Evolutionary conservation across 2,113 vertebrate species (phyloP), one percentile per base, ranked within the genome.

Genomic region (Chelonoidis abingdonii): DNA sequence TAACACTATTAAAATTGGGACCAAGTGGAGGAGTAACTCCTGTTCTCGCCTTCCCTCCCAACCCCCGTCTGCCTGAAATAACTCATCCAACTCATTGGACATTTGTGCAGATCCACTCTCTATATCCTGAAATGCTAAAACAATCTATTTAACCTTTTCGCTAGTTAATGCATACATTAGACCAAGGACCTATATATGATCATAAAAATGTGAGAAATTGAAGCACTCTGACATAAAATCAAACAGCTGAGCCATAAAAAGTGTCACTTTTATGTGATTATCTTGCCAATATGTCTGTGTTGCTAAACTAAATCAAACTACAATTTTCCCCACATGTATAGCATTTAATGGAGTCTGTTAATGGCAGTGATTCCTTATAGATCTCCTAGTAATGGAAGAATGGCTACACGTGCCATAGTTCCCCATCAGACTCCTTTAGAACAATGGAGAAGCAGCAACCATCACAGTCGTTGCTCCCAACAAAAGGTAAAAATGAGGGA

Each of bases 191-290:
- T 98, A 98, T 97, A 97, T 96, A 89, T 94, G 97, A 96, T 97
- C 98, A 97, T 98, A 98, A 98, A 98, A 98, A 97, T 90, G 95
- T 96, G 97, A 95, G 98, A 95, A 98, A 98, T 97, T 98, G 98
- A 98, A 98, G 97, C 97, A 97, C 94, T 47, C 97, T 98, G 98
- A 98, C 98, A 98, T 98, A 98, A 98, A 98, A 98, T 98, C 98
- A 98, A 98, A 98, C 97, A 97, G 96, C 97, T 97, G 81, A 94
- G 97, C 96, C 97, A 96, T 98, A 98, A 98, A 98, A 98, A 96
- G 97, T 98, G 98, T 98, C 97, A 92, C 97, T 98, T 98, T 98
- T 98, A 98, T 98, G 98, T 97, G 98, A 98, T 98, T 98, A 98
- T 98, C 98, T 98, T 98, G 98, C 98, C 98, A 98, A 98, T 98